Conservation (phyloP, 2,797 vertebrate species). For the Peromyscus nudipes region DNA sequence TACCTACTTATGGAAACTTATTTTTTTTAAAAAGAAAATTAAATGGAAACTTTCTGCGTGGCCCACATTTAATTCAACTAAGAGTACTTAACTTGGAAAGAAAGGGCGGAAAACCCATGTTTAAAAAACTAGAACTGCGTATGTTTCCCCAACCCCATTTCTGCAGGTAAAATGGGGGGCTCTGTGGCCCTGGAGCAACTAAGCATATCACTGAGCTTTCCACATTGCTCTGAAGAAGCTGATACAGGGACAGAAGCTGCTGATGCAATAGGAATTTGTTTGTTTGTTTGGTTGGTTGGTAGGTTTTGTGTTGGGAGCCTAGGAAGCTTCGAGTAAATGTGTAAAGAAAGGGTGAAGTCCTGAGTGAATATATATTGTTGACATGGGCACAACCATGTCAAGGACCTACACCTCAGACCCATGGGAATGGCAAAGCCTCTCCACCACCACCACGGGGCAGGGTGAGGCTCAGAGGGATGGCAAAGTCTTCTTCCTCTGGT, state of each 20-base stretch:
- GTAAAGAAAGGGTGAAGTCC: background rate
- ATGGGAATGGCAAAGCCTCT: background rate
- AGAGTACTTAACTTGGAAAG: slow-evolving; percentile 46
- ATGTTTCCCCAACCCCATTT: too few relatives aligned
- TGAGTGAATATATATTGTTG: background rate
- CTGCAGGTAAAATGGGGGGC: background rate
- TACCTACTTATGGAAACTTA: slow-evolving; percentile 63
- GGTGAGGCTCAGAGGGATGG: background rate
- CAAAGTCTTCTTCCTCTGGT: background rate
- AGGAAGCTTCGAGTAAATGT: background rate
- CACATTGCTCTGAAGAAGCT: background rate
- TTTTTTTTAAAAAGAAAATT: slow-evolving; percentile 76
- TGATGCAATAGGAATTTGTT: background rate
- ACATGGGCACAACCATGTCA: background rate
- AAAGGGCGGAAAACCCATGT: background rate
- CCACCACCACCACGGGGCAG: background rate
- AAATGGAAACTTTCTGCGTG: slow-evolving; percentile 54
- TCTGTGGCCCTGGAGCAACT: background rate
- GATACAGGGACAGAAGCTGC: background rate
- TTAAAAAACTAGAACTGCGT: background rate
- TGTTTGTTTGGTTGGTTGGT: background rate
- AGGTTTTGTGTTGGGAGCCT: background rate
- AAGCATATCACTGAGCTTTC: background rate
- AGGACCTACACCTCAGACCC: background rate
- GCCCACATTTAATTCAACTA: slow-evolving; percentile 33